Evolutionary conservation across 2,888 invertebrate species (phyloP).

Genomic region (Acanthosepion esculentum): DNA sequence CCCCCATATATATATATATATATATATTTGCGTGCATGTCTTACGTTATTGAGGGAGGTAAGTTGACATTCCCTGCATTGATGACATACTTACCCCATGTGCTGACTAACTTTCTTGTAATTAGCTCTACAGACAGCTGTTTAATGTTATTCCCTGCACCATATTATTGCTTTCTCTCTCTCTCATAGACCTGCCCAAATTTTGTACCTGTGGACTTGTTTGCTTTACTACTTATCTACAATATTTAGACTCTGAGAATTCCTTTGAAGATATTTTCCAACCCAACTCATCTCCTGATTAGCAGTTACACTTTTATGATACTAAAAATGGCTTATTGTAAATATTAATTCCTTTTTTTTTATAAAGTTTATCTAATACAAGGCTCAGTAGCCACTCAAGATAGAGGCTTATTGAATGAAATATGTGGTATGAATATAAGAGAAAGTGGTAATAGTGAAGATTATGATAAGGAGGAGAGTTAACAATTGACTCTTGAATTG

Average conservation of each 20-base stretch:
- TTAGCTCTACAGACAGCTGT: conserved; percentile 12
- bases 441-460: too few relatives aligned
- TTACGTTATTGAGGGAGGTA: not conserved
- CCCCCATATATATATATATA: not conserved
- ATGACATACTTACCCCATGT: not conserved
- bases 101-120: conserved; percentile 8
- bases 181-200: not conserved
- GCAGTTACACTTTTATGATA: not conserved
- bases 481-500: too few relatives aligned
- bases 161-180: not conserved
- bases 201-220: not conserved
- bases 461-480: too few relatives aligned
- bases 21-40: not conserved
- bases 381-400: too few relatives aligned
- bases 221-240: not conserved
- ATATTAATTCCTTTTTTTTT: too few relatives aligned
- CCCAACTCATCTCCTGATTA: not conserved
- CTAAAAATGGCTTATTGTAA: too few relatives aligned
- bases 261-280: not conserved
- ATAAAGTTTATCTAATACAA: too few relatives aligned
- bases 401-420: too few relatives aligned
- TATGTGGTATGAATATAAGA: too few relatives aligned
- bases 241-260: not conserved
- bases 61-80: not conserved
- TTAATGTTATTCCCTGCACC: not conserved